A percentile compares a stretch with the other conserved stretches of the same genome.
Evolutionary conservation across 2,797 vertebrate species (phyloP).

Genomic region (Fratercula arctica): DNA sequence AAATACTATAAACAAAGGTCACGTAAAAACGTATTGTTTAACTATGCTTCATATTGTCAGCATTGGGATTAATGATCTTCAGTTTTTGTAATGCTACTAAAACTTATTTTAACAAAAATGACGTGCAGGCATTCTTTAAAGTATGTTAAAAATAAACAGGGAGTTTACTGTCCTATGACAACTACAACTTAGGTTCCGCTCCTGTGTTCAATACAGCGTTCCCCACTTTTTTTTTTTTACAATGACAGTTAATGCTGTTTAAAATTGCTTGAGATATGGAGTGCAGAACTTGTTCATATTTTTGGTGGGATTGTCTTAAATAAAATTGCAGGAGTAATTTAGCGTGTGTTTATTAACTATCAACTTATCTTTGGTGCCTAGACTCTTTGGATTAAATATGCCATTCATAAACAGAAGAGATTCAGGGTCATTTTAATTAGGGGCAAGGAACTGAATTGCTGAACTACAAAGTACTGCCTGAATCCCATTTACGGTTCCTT

Average conservation of each 20-base stretch:
- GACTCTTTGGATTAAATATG: not conserved
- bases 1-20: not conserved
- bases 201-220: not conserved
- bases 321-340: not conserved
- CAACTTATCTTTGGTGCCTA: not conserved
- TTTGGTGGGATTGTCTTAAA: not conserved
- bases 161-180: not conserved
- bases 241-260: not conserved
- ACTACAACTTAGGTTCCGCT: not conserved
- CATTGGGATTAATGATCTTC: not conserved
- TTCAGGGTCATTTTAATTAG: constrained; percentile 17
- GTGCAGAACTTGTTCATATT: not conserved
- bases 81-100: not conserved
- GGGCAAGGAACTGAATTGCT: constrained; percentile 17
- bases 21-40: not conserved
- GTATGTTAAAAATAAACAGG: not conserved
- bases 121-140: not conserved
- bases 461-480: constrained; percentile 50
- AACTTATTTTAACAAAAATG: not conserved
- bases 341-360: not conserved
- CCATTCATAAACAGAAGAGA: not conserved
- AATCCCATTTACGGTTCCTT: constrained; percentile 45
- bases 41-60: not conserved
- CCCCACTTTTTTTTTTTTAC: not conserved
- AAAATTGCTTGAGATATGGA: not conserved